Evolutionary conservation across 2,797 vertebrate genomes (phyloP).

Genomic region (Coracias cyanogaster): DNA sequence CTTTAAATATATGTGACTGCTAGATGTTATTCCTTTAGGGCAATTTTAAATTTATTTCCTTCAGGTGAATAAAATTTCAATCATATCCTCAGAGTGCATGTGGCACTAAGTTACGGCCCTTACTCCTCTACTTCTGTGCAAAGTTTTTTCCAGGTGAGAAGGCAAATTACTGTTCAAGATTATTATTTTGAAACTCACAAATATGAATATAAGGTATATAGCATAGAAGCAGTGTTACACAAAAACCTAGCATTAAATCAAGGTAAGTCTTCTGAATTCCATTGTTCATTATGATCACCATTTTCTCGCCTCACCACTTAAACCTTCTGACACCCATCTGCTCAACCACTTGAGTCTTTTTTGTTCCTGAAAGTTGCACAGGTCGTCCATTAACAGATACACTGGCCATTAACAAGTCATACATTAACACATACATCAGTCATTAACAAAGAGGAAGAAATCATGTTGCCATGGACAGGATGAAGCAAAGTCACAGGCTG

Average conservation of each 20-base stretch:
- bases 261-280: background rate
- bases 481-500: background rate
- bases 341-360: background rate
- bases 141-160: background rate
- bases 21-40: background rate
- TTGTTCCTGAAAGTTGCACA: background rate
- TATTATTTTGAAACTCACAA: background rate
- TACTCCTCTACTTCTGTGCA: background rate
- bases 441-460: background rate
- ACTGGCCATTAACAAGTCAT: background rate
- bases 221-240: background rate
- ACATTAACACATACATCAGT: background rate
- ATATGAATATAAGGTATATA: background rate
- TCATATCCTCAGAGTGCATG: background rate
- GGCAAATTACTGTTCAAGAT: background rate
- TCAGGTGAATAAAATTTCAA: background rate
- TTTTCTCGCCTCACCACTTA: background rate
- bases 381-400: background rate
- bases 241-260: background rate
- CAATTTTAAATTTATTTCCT: background rate
- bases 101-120: background rate
- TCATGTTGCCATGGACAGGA: background rate
- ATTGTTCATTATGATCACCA: rapidly evolving
- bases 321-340: background rate
- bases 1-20: background rate